Base-by-base conservation (phyloP, 2,113 vertebrate genomes). In the Pangasianodon hypophthalmus region DNA sequence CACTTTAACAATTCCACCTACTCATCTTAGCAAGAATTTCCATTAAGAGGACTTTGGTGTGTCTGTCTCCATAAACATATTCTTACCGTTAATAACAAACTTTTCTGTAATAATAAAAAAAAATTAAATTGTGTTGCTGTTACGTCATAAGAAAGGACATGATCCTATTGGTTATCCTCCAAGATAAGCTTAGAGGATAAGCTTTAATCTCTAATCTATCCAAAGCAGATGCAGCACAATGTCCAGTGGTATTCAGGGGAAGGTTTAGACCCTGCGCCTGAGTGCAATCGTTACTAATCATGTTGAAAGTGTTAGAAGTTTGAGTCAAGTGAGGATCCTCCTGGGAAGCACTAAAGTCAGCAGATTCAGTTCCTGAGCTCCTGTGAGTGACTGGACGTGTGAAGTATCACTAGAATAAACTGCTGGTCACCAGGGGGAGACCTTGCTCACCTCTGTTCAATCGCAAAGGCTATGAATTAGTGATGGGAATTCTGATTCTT, bases 351-450 rank as follows among this genome's bases (percentile, higher is more conserved):
- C 13, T 48, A 77, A 85, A n/a, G 21, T 44, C 54, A 60, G 29
- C 7, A 18, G 5, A 6, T 29, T 84, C 9, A 84, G 3, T n/a
- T 29, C 54, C 41, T 85, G 21, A 46, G 10, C 32, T 64, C 37
- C 19, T 44, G 56, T 60, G 18, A 26, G 82, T 41, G 32, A n/a
- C 24, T 48, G 58, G 44, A 77, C 10, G 6, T 77, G 73, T 24
- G 41, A 48, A 48, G 9, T 13, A 26, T 48, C 10, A 24, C 21
- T 62, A 13, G 7, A 84, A 46, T 85, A 16, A 85, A 24, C 9
- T 26, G 21, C n/a, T 67, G 44, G 29, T n/a, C 84, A 85, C 60
- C 84, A 67, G 84, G 44, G 41, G 84, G 84, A 69, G 84, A 50
- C 29, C 84, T 85, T 19, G 13, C 46, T 48, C 26, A 85, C 62